Evolutionary conservation across 2,113 vertebrate species (phyloP).

Genomic region (Eudorcas thomsonii): DNA sequence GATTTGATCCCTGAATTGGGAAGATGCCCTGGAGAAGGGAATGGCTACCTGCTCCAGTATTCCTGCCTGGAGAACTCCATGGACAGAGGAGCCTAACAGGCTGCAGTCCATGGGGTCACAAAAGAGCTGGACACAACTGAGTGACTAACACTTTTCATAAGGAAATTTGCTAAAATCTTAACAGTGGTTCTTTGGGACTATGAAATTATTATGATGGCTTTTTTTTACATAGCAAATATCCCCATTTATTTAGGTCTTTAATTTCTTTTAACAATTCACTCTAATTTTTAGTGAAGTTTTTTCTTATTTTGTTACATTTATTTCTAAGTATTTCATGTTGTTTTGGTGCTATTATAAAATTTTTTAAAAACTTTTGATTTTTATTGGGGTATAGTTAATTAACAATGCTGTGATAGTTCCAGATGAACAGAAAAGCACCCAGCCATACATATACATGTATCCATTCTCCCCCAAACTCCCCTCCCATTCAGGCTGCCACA

Average conservation of each 20-base stretch:
- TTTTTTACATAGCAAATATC: neutral
- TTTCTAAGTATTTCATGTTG: neutral
- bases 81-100: neutral
- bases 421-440: neutral
- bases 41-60: neutral
- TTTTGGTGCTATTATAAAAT: neutral
- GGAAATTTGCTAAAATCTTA: slow-evolving; percentile 14
- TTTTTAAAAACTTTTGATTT: neutral
- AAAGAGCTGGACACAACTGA: neutral
- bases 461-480: neutral
- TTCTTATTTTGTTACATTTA: neutral
- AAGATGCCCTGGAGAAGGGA: neutral
- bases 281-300: neutral
- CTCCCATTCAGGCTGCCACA: neutral
- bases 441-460: neutral
- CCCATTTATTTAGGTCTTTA: neutral
- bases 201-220: neutral
- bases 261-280: neutral
- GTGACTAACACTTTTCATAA: neutral
- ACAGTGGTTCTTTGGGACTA: neutral
- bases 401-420: neutral
- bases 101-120: neutral
- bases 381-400: neutral
- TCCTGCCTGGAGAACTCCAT: neutral
- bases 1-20: neutral